Conservation (phyloP, 2,113 vertebrate species). For the Otus sunia region DNA sequence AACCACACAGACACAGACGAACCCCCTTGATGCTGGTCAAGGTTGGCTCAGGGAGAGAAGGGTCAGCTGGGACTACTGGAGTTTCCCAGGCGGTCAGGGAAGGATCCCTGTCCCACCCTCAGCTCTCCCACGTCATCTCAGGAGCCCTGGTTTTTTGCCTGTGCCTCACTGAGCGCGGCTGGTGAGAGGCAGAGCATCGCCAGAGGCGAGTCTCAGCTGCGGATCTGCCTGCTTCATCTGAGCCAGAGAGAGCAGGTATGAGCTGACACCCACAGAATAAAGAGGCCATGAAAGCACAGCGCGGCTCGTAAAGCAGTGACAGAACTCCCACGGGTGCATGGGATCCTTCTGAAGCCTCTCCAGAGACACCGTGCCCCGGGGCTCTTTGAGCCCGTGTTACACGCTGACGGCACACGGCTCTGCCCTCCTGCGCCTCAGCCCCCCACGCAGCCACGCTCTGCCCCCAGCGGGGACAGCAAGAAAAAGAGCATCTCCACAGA, state of each 20-base stretch:
- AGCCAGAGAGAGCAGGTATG: background rate
- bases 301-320: background rate
- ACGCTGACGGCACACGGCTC: background rate
- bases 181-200: background rate
- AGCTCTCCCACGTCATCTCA: background rate
- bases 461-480: background rate
- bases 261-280: background rate
- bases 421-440: background rate
- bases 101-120: background rate
- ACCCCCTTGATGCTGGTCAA: background rate
- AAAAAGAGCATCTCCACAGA: background rate
- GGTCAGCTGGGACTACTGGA: background rate
- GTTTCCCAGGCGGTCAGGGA: background rate
- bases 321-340: background rate
- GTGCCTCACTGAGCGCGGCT: accelerated
- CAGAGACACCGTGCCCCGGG: background rate
- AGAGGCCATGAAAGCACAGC: background rate
- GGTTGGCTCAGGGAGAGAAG: background rate
- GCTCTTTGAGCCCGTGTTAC: background rate
- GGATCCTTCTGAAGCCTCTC: background rate
- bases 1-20: too few species aligned
- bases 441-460: background rate
- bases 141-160: background rate
- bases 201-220: background rate
- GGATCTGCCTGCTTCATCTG: background rate